Percentiles rank a stretch among this genome's conserved stretches.
Conservation (phyloP, 2,797 vertebrate genomes). For the Cynopterus sphinx region DNA sequence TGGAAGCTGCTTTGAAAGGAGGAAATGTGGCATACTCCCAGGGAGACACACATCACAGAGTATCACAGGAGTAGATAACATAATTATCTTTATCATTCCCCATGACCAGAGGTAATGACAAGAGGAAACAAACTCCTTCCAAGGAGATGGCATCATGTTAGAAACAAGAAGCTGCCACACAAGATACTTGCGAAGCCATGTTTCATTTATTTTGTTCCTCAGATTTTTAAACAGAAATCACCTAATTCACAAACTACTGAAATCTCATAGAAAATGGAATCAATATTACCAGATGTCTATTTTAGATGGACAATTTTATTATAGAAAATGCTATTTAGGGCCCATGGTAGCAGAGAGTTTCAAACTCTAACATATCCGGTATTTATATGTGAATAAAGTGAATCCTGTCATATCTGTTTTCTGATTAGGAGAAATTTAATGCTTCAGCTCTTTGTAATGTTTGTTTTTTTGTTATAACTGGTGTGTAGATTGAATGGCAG, state of each 20-base stretch:
- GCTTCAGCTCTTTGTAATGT: slow-evolving; percentile 75
- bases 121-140: slow-evolving; percentile 50
- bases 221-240: slow-evolving; percentile 59
- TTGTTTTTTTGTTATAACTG: slow-evolving; percentile 81
- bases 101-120: slow-evolving; percentile 58
- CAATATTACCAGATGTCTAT: slow-evolving; percentile 54
- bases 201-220: slow-evolving; percentile 62
- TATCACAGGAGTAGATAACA: slow-evolving; percentile 62
- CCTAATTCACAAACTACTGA: slow-evolving; percentile 42
- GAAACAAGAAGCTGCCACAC: slow-evolving; percentile 54
- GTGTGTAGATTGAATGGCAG: slow-evolving; percentile 85
- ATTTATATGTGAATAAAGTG: slow-evolving; percentile 72
- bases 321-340: slow-evolving; percentile 63
- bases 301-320: slow-evolving; percentile 70
- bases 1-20: slow-evolving; percentile 60
- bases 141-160: slow-evolving; percentile 14
- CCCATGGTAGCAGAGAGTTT: slow-evolving; percentile 32
- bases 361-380: slow-evolving; percentile 72
- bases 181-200: slow-evolving; percentile 44
- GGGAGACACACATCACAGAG: slow-evolving; percentile 17
- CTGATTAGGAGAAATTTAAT: slow-evolving; percentile 82
- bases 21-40: slow-evolving; percentile 49
- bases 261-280: slow-evolving; percentile 52
- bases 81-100: slow-evolving; percentile 70
- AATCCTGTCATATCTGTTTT: slow-evolving; percentile 78